phyloP scores from a whole-genome alignment of 2,888 invertebrate genomes.

The Tinea pellionella region DNA sequence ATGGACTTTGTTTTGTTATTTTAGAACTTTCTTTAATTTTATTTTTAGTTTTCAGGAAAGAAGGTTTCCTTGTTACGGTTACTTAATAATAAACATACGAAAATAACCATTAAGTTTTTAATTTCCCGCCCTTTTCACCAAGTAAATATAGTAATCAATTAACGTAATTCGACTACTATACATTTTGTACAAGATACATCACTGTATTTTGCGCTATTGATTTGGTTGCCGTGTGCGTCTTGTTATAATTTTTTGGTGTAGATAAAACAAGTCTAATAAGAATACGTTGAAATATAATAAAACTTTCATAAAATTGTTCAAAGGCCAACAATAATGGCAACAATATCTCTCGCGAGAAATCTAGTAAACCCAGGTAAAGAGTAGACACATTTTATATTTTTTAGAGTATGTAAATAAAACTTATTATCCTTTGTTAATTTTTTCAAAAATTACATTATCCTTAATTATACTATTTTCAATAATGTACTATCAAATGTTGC shows the following conservation, averaged over 20 bases:
- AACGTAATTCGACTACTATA: too few species aligned
- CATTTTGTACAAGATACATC: too few species aligned
- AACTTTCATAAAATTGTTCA: conserved; percentile 16
- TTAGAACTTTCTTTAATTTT: too few species aligned
- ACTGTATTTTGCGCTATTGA: too few species aligned
- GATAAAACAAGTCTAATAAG: background rate
- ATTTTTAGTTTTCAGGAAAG: too few species aligned
- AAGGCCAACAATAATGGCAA: conserved; percentile 37
- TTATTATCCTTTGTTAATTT: background rate
- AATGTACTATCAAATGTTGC: too few species aligned
- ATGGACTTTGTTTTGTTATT: background rate
- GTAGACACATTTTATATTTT: background rate
- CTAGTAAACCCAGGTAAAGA: conserved; percentile 60
- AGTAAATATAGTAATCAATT: too few species aligned
- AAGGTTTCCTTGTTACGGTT: too few species aligned
- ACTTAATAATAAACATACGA: too few species aligned
- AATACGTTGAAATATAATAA: background rate
- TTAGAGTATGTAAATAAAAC: background rate
- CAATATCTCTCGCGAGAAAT: conserved; percentile 58
- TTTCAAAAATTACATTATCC: background rate
- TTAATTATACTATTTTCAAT: background rate
- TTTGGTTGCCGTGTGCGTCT: background rate
- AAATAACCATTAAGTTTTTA: too few species aligned
- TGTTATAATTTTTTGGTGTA: background rate
- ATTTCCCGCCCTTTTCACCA: too few species aligned